Base-by-base conservation (phyloP, 2,888 invertebrate species). In the Abrostola triplasia region DNA sequence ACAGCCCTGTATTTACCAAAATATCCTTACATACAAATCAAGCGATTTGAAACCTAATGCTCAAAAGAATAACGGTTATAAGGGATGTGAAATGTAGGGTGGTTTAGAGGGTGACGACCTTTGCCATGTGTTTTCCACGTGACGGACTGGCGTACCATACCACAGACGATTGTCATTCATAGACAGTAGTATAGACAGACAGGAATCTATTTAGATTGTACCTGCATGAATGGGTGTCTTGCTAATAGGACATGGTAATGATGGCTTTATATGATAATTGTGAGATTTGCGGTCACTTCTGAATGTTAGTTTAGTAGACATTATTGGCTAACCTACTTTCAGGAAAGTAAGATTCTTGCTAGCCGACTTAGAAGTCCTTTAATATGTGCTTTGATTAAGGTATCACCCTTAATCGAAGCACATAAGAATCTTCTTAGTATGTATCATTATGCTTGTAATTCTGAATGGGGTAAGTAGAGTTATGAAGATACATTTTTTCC, bases 21-120 rank as follows among this genome's bases (percentile, higher is more conserved):
- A 5, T 47, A 47, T 2, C 8, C 0, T 10, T 51, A 42, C 58
- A 40, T n/a, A 5, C 0, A 0, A 53, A 13, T 51, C 50, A 54
- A 24, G 35, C 73, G 36, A 73, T 63, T 51, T 8, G 61, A 10
- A 42, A 40, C 64, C 37, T 50, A 64, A 57, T 48, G 0, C 0
- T 0, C 0, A 6, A n/a, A 10, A 0, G 0, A 5, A 6, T 47
- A 70, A 61, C 52, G 47, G 12, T 61, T 36, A 11, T 9, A 8
- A 6, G 36, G 24, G 35, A 6, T 6, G 59, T 44, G 56, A 50
- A 36, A 36, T 70, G 77, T 75, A 81, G 73, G 53, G 49, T 76
- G 73, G 80, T 64, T 13, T 38, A 76, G 73, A 87, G 88, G 88
- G 80, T 87, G 88, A 82, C 85, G 88, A 88, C 87, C 88, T 81